Evolutionary conservation across 2,888 invertebrate genomes (phyloP).

Genomic region (Nipponacmea schrenckii): DNA sequence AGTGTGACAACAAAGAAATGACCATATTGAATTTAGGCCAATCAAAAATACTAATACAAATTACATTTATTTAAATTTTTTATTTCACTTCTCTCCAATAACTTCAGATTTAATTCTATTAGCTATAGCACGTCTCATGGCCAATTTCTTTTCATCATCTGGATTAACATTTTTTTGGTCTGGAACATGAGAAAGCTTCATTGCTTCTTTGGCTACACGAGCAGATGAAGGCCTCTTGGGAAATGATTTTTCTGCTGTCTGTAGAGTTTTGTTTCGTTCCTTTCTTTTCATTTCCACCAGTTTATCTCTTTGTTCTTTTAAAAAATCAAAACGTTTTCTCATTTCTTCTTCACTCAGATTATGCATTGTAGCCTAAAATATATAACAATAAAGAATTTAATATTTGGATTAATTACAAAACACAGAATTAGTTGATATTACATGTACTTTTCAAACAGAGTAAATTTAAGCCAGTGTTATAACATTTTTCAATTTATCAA

Average conservation of each 20-base stretch:
- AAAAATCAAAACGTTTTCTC: slow-evolving; percentile 79
- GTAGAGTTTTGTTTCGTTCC: slow-evolving; percentile 82
- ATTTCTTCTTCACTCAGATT: slow-evolving; percentile 61
- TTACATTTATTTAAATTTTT: too few relatives aligned
- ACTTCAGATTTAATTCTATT: slow-evolving; percentile 87
- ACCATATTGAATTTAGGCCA: too few relatives aligned
- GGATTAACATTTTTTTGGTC: slow-evolving; percentile 34
- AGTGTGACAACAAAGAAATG: too few relatives aligned
- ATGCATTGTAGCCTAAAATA: slow-evolving; percentile 51
- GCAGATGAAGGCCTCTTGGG: slow-evolving; percentile 78
- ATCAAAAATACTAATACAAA: too few relatives aligned
- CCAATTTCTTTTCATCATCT: slow-evolving; percentile 74
- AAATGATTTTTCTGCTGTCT: slow-evolving; percentile 72
- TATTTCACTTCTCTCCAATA: slow-evolving; percentile 72
- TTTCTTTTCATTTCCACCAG: slow-evolving; percentile 88
- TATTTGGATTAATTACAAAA: background rate
- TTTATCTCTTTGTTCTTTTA: slow-evolving; percentile 90
- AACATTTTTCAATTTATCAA: too few relatives aligned
- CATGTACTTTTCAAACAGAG: too few relatives aligned
- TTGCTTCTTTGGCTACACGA: slow-evolving; percentile 77
- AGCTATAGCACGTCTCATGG: slow-evolving; percentile 84
- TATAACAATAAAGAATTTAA: background rate
- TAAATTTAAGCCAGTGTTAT: too few relatives aligned
- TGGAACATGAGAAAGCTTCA: slow-evolving; percentile 58
- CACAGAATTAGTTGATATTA: too few relatives aligned